Evolutionary conservation across 2,113 vertebrate species (phyloP).

Genomic region (Pimephales promelas): DNA sequence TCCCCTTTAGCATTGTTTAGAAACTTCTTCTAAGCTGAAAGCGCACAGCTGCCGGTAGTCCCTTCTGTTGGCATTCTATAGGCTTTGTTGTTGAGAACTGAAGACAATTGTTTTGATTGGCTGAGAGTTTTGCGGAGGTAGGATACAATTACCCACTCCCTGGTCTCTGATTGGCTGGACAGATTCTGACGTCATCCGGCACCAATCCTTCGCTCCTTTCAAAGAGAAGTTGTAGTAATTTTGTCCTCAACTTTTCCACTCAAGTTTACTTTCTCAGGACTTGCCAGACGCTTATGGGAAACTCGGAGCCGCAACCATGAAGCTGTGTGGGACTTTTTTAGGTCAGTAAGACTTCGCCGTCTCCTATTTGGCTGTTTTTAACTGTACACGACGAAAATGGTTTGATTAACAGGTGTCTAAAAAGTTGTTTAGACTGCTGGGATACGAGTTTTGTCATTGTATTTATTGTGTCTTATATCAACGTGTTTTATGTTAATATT

Average conservation of each 20-base stretch:
- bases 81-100: conserved; percentile 74
- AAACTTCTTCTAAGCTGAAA: conserved; percentile 60
- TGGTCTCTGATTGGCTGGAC: conserved; percentile 77
- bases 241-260: conserved; percentile 79
- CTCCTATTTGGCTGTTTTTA: background rate
- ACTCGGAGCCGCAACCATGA: conserved; percentile 80
- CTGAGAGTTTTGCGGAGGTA: conserved; percentile 66
- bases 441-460: background rate
- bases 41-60: conserved; percentile 63
- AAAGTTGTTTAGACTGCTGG: background rate
- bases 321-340: conserved; percentile 89
- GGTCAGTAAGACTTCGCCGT: conserved; percentile 79
- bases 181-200: conserved; percentile 17
- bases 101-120: conserved; percentile 74
- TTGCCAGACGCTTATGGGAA: conserved; percentile 56
- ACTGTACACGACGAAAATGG: background rate
- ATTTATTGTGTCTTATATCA: background rate
- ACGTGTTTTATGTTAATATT: background rate
- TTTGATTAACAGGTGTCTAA: conserved; percentile 1
- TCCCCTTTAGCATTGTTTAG: conserved; percentile 52
- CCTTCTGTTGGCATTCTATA: conserved; percentile 75
- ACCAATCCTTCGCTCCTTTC: conserved; percentile 42
- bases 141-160: conserved; percentile 62
- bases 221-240: conserved; percentile 82
- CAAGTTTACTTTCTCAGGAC: conserved; percentile 72